Conservation (phyloP, 2,797 vertebrate species). For the Tragelaphus eurycerus region DNA sequence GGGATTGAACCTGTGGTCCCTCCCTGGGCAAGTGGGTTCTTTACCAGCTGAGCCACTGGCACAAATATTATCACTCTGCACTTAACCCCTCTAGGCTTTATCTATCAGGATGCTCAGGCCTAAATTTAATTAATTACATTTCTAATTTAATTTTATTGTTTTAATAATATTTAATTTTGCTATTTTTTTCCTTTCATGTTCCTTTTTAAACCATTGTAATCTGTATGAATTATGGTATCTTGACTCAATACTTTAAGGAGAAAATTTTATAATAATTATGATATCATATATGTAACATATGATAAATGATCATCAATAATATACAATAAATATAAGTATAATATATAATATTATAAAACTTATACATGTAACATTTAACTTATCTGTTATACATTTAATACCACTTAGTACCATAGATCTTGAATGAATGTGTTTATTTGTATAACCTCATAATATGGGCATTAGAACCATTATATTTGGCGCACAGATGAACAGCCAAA, state of each 20-base stretch:
- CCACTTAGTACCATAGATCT: not conserved
- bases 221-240: not conserved
- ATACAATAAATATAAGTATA: not conserved
- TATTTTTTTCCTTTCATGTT: not conserved
- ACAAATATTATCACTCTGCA: not conserved
- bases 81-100: not conserved
- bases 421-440: not conserved
- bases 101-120: not conserved
- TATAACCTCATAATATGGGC: not conserved
- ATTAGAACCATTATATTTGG: rapidly evolving
- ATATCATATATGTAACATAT: not conserved
- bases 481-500: not conserved
- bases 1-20: not conserved
- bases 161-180: not conserved
- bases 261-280: not conserved
- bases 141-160: not conserved
- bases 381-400: not conserved
- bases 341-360: not conserved
- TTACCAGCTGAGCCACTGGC: not conserved
- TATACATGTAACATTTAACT: not conserved
- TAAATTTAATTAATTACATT: not conserved
- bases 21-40: not conserved
- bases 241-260: not conserved
- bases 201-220: not conserved
- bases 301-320: not conserved